A percentile compares a stretch with the other conserved stretches of the same genome.
phyloP scores from a whole-genome alignment of 1,140 invertebrate species.

The Papilio polyxenes region DNA sequence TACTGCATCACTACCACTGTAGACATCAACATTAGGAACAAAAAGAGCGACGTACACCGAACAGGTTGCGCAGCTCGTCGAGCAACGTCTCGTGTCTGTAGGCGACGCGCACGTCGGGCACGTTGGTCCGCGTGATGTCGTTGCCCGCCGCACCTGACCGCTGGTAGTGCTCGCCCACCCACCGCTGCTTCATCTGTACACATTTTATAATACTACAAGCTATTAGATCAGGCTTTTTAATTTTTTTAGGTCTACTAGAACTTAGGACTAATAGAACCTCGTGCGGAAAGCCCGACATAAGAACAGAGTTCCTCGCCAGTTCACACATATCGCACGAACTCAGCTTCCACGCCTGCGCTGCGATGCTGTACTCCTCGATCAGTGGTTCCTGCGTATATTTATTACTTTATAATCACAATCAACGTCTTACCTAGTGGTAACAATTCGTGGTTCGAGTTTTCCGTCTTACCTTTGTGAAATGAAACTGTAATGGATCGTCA shows the following conservation, averaged over 20 bases:
- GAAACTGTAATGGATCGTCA: constrained; percentile 99
- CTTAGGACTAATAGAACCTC: constrained; percentile 81
- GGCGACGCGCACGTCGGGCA: constrained; percentile 97
- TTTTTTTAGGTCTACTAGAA: too few relatives aligned
- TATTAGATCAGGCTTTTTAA: neutral
- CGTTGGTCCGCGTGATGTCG: constrained; percentile 98
- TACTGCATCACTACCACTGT: too few relatives aligned
- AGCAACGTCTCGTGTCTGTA: constrained; percentile 95
- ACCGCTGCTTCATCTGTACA: constrained; percentile 96
- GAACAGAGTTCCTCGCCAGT: constrained; percentile 96
- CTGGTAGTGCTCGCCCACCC: constrained; percentile 98
- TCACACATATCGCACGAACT: constrained; percentile 99
- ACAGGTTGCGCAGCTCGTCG: constrained; percentile 97
- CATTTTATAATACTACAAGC: neutral
- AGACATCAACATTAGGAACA: too few relatives aligned
- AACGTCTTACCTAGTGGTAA: too few relatives aligned
- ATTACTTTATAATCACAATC: neutral
- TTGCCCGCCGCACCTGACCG: constrained; percentile 98
- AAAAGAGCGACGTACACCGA: constrained; percentile 82
- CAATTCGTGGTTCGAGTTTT: too few relatives aligned
- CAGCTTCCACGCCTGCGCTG: constrained; percentile 99
- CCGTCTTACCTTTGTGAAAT: constrained; percentile 95
- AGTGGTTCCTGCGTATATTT: constrained; percentile 89
- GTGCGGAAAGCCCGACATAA: constrained; percentile 99
- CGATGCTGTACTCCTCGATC: constrained; percentile 99